phyloP scores from a whole-genome alignment of 2,888 invertebrate genomes.

The Neoaliturus tenellus region DNA sequence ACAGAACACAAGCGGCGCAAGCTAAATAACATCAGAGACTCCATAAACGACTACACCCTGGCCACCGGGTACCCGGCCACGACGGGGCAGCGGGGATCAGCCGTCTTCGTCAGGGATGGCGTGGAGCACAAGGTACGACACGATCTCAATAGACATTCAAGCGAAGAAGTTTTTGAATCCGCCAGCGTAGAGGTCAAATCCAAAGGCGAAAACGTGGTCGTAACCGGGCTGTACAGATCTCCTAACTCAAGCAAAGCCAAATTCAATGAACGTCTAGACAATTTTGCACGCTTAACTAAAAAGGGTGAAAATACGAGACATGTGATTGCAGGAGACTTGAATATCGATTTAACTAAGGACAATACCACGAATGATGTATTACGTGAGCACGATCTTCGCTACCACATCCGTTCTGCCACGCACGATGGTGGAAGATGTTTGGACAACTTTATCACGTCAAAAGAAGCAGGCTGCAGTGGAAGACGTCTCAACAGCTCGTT shows the following conservation, averaged over 20 bases:
- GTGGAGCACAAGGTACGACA: not conserved
- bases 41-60: not conserved
- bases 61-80: not conserved
- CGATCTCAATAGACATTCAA: not conserved
- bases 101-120: not conserved
- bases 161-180: not conserved
- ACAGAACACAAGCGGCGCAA: not conserved
- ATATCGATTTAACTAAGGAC: not conserved
- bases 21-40: not conserved
- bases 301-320: not conserved
- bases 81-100: not conserved
- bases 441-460: not conserved
- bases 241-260: not conserved
- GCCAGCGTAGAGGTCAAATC: not conserved
- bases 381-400: not conserved
- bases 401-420: not conserved
- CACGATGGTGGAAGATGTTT: not conserved
- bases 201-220: not conserved
- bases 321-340: not conserved
- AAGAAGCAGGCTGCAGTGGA: not conserved
- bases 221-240: not conserved
- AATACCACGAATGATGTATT: not conserved
- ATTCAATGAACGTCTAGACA: not conserved
- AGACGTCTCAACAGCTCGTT: not conserved
- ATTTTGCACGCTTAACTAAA: not conserved